Evolutionary conservation across 2,797 vertebrate genomes (phyloP), one percentile per base, ranked within the genome.

Genomic region (Oreortyx pictus): DNA sequence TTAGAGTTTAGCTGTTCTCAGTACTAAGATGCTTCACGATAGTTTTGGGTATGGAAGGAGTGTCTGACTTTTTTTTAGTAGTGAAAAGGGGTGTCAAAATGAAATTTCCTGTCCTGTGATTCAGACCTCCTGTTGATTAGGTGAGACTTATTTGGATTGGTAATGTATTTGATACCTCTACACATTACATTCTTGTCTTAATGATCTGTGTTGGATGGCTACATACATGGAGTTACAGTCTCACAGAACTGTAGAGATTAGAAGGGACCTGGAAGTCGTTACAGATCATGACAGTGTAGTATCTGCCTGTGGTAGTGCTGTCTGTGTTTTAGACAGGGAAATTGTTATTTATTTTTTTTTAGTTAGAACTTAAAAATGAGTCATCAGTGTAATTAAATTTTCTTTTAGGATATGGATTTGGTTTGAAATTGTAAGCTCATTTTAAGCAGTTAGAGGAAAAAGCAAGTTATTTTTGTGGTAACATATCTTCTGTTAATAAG

Each of bases 401-500:
- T 93, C 92, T 92, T 95, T 93, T 91, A 94, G 52, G 62, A 33
- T 95, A 89, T 91, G 29, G 90, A 94, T 95, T 95, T 90, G 29
- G 71, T 93, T 87, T 75, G 49, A 93, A 95, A 95, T 91, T 89
- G 84, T 76, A 52, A 88, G 61, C 82, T 95, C 61, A 72, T 92
- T 94, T 93, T 90, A 89, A 85, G 77, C 79, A 93, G 93, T 88
- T 86, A 93, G 73, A 82, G 79, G 77, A 49, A 88, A 76, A 94
- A 87, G 60, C 85, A 75, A 75, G 75, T 87, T 93, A 72, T 92
- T 86, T 86, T 89, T 81, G 54, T 73, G 70, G 50, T 82, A 94
- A 85, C 94, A 75, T 89, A 77, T 83, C 95, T 95, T 93, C 82
- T 57, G 82, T 95, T 88, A 92, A 95, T 96, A 73, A 92, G 83